Conservation (phyloP, 2,113 vertebrate species). For the Clarias batrachus region DNA sequence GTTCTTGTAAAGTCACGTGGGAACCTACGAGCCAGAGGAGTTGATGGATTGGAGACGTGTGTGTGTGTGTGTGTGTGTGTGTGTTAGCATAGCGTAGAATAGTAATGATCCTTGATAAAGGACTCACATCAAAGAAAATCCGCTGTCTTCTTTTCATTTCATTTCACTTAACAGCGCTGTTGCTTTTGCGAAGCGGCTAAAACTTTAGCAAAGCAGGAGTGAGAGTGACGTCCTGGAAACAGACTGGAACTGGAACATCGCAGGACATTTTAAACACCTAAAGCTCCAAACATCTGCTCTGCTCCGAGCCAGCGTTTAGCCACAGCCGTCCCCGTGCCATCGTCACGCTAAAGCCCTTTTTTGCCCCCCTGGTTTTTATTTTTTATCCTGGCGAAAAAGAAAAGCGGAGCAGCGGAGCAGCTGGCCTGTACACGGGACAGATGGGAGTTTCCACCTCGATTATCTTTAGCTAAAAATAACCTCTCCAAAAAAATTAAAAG, state of each 20-base stretch:
- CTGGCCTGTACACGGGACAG: slow-evolving; percentile 78
- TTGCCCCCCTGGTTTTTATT: slow-evolving; percentile 35
- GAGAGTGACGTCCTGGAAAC: background rate
- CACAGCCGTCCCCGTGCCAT: background rate
- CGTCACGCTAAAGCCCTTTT: slow-evolving; percentile 48
- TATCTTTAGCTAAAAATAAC: slow-evolving; percentile 79
- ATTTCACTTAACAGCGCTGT: background rate
- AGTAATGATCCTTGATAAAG: background rate
- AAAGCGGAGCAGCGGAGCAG: slow-evolving; percentile 79
- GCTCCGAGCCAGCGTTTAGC: background rate
- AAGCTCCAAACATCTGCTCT: slow-evolving; percentile 20
- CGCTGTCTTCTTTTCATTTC: background rate
- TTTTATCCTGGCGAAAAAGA: slow-evolving; percentile 31
- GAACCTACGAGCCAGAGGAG: background rate
- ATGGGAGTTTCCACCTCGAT: slow-evolving; percentile 83
- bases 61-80: slow-evolving; percentile 12
- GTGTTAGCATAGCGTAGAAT: background rate
- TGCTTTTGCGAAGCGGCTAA: background rate
- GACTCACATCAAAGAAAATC: background rate
- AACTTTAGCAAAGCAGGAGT: background rate
- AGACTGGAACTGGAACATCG: background rate
- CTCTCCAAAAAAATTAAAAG: slow-evolving; percentile 79
- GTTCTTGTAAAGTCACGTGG: background rate
- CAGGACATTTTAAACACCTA: slow-evolving; percentile 3
- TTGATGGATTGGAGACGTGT: background rate